phyloP scores from a whole-genome alignment of 2,888 invertebrate species.

The Perithous albicinctus region DNA sequence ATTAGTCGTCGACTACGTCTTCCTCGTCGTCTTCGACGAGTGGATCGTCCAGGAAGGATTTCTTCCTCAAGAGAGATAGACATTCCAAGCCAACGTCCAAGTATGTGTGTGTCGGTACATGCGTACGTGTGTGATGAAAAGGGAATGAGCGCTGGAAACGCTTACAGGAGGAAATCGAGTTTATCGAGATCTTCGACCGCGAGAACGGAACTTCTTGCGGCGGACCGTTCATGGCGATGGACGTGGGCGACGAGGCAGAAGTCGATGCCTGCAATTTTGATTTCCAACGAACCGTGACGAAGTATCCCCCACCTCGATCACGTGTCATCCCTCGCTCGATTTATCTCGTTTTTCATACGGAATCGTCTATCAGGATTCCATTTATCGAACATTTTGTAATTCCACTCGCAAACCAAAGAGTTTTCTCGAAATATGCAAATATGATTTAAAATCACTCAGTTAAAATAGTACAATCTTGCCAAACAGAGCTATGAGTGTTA shows the following conservation, averaged over 20 bases:
- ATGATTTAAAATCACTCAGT: not conserved
- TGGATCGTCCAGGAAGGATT: constrained; percentile 37
- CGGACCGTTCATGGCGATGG: constrained; percentile 30
- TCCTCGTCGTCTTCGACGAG: constrained; percentile 53
- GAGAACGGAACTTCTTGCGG: constrained; percentile 60
- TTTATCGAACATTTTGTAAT: constrained; percentile 11
- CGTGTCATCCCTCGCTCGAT: constrained; percentile 26
- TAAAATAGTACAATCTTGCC: not conserved
- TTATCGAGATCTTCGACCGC: constrained; percentile 73
- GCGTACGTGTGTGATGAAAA: constrained; percentile 29
- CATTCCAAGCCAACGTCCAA: constrained; percentile 10
- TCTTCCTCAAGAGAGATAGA: constrained; percentile 7
- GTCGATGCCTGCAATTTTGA: constrained; percentile 67
- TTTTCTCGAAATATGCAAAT: not conserved
- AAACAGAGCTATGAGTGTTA: not conserved
- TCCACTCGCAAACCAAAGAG: not conserved
- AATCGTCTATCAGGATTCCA: constrained; percentile 43
- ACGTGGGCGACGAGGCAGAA: constrained; percentile 45
- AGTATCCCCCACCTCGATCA: constrained; percentile 19
- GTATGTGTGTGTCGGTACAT: constrained; percentile 1
- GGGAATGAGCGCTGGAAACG: constrained; percentile 66
- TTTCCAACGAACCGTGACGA: constrained; percentile 64
- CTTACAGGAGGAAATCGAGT: constrained; percentile 78
- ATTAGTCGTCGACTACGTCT: constrained; percentile 74
- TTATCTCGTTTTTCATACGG: constrained; percentile 51